Conservation (phyloP, 2,888 invertebrate species). For the Hyalella azteca region DNA sequence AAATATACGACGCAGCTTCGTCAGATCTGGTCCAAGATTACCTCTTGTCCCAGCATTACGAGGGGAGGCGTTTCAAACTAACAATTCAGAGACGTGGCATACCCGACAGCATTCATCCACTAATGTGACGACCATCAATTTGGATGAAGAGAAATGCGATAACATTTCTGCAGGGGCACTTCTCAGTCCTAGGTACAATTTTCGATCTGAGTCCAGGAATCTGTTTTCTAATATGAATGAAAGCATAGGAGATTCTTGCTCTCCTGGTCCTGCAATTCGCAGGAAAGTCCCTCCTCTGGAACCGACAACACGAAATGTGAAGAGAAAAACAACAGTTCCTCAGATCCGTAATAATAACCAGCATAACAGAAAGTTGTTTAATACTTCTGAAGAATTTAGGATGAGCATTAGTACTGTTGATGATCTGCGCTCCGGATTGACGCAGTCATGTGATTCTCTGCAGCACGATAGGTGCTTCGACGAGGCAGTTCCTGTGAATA, state of each 20-base stretch:
- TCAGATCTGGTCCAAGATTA: neutral
- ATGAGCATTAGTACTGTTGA: constrained; percentile 14
- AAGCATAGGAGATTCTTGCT: neutral
- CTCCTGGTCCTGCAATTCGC: neutral
- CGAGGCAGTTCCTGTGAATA: neutral
- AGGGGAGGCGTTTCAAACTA: neutral
- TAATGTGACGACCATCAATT: neutral
- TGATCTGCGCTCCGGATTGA: neutral
- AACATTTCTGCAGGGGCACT: constrained; percentile 1
- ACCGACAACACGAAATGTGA: neutral
- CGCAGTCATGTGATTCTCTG: constrained; percentile 7
- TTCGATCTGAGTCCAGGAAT: neutral
- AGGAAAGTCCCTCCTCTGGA: neutral
- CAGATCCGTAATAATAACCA: neutral
- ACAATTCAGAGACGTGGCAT: neutral
- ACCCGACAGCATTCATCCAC: neutral
- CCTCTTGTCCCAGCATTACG: neutral
- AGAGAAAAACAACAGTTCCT: neutral
- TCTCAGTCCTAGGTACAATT: neutral
- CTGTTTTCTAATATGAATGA: neutral
- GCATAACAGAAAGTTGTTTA: constrained; percentile 6
- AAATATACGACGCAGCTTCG: neutral
- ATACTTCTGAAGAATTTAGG: constrained; percentile 16
- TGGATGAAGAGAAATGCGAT: neutral
- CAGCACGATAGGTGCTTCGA: neutral